phyloP scores from a whole-genome alignment of 2,797 vertebrate genomes.

The Tadarida brasiliensis region DNA sequence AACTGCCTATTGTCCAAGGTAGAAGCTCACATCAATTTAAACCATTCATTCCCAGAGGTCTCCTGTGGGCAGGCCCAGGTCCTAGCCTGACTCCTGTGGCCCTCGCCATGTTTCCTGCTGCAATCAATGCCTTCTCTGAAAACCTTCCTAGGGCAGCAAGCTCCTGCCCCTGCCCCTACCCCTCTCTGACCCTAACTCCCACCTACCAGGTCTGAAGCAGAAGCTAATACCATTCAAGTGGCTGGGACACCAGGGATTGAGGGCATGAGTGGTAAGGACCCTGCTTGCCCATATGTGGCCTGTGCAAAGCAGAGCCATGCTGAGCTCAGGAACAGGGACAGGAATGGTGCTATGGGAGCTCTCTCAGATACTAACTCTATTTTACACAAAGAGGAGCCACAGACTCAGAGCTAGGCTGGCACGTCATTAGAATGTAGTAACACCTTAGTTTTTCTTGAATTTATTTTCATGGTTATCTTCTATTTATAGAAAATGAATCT shows the following conservation, averaged over 20 bases:
- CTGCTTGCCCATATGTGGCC: not conserved
- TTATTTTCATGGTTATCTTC: conserved; percentile 29
- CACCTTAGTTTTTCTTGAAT: not conserved
- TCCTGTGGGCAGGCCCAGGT: no score
- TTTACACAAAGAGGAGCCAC: not conserved
- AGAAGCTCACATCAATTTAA: not conserved
- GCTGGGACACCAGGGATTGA: not conserved
- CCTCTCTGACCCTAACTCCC: not conserved
- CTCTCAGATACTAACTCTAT: not conserved
- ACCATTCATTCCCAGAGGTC: not conserved
- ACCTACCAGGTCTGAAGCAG: not conserved
- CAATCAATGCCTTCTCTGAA: not conserved
- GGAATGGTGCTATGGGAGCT: not conserved
- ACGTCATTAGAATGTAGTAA: not conserved
- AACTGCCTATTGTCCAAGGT: not conserved
- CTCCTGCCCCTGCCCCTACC: not conserved
- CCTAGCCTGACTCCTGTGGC: not conserved
- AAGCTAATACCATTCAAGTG: not conserved
- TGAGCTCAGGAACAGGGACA: not conserved
- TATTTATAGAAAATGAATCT: conserved; percentile 11
- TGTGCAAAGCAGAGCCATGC: no score
- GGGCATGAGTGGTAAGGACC: accelerated
- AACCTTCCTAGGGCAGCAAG: not conserved
- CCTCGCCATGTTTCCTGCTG: no score
- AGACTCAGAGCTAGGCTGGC: not conserved